Conservation (phyloP, 2,888 invertebrate species). For the Teleogryllus oceanicus region DNA sequence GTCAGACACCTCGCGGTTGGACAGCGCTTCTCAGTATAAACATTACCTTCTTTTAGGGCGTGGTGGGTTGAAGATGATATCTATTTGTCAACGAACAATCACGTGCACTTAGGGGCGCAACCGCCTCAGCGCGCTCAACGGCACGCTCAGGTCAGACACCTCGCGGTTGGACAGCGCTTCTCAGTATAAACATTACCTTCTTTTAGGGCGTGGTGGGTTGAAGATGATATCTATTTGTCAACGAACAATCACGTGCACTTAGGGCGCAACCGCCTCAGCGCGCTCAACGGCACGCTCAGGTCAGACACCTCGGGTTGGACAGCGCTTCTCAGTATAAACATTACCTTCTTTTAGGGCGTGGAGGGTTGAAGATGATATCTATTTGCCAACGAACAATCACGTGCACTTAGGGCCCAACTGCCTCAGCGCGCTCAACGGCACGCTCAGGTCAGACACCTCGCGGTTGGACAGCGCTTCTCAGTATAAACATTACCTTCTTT, state of each 20-base stretch:
- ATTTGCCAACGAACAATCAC: background rate
- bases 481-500: no score
- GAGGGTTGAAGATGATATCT: no score
- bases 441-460: conserved; percentile 53
- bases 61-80: no score
- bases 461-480: no score
- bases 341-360: no score
- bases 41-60: no score
- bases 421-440: conserved; percentile 68
- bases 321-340: no score
- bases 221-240: no score
- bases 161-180: no score
- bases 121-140: conserved; percentile 63
- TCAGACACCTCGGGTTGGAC: conserved; percentile 37
- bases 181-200: no score
- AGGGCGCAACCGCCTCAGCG: conserved; percentile 48
- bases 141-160: conserved; percentile 59
- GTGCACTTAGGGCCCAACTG: background rate
- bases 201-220: no score
- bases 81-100: background rate
- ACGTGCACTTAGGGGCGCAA: background rate
- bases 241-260: background rate
- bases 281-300: conserved; percentile 74
- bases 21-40: no score
- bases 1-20: conserved; percentile 44